phyloP scores from a whole-genome alignment of 2,113 vertebrate species.

The Dipodomys spectabilis region DNA sequence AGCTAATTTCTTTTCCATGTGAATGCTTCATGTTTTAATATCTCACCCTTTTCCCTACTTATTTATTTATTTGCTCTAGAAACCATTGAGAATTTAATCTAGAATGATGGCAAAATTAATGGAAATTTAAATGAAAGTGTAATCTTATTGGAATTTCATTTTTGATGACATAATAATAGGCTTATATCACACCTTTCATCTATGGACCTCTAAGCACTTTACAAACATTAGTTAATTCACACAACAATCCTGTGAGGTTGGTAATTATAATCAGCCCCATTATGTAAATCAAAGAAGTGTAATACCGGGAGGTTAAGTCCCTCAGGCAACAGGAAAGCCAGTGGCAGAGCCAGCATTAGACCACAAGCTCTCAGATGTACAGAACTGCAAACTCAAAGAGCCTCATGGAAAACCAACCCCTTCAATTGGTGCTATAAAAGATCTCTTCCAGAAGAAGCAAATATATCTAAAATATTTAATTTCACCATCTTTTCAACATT shows the following conservation, averaged over 20 bases:
- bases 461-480: not conserved
- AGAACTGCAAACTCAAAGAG: not conserved
- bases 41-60: slow-evolving; percentile 59
- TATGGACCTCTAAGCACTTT: slow-evolving; percentile 82
- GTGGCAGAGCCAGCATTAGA: slow-evolving; percentile 24
- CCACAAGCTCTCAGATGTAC: not conserved
- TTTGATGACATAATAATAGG: slow-evolving; percentile 84
- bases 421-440: not conserved
- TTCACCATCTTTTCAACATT: not conserved
- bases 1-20: slow-evolving; percentile 78
- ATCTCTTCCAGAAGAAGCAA: not conserved
- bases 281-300: slow-evolving; percentile 81
- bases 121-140: slow-evolving; percentile 80
- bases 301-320: slow-evolving; percentile 67
- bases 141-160: slow-evolving; percentile 78
- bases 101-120: slow-evolving; percentile 82
- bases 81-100: slow-evolving; percentile 68
- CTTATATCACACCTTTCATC: slow-evolving; percentile 83
- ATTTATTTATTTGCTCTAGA: slow-evolving; percentile 76
- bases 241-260: slow-evolving; percentile 83
- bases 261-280: slow-evolving; percentile 84
- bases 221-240: slow-evolving; percentile 82
- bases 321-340: slow-evolving; percentile 57
- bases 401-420: not conserved
- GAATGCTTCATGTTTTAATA: slow-evolving; percentile 72